Conservation (phyloP, 2,797 vertebrate genomes). For the Siniperca scherzeri region DNA sequence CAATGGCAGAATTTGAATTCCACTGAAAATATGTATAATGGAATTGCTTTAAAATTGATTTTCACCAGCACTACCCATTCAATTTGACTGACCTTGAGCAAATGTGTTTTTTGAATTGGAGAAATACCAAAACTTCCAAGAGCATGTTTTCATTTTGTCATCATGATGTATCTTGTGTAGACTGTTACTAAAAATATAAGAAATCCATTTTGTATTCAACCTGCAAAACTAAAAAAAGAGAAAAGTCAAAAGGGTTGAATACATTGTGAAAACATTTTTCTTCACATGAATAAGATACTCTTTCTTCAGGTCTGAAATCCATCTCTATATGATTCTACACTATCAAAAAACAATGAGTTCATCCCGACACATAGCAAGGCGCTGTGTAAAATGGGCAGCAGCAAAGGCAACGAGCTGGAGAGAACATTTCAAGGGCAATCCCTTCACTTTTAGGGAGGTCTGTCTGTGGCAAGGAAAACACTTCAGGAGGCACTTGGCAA, state of each 20-base stretch:
- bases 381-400: slow-evolving; percentile 34
- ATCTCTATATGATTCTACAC: slow-evolving; percentile 24
- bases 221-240: neutral
- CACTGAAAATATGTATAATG: slow-evolving; percentile 8
- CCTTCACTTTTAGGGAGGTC: slow-evolving; percentile 69
- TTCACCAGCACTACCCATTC: slow-evolving; percentile 4
- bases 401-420: slow-evolving; percentile 43
- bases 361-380: slow-evolving; percentile 8
- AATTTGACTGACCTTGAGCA: slow-evolving; percentile 33
- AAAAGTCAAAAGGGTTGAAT: slow-evolving; percentile 8
- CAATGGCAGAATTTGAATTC: slow-evolving; percentile 29
- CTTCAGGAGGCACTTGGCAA: slow-evolving; percentile 73
- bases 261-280: slow-evolving; percentile 9
- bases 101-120: slow-evolving; percentile 21
- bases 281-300: slow-evolving; percentile 18
- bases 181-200: neutral
- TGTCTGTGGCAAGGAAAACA: slow-evolving; percentile 68
- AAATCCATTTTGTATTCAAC: slow-evolving; percentile 26
- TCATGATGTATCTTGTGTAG: neutral
- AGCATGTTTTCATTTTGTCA: slow-evolving; percentile 21
- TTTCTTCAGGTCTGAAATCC: slow-evolving; percentile 14
- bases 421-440: slow-evolving; percentile 71
- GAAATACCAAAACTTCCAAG: slow-evolving; percentile 6
- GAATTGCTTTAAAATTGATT: slow-evolving; percentile 12
- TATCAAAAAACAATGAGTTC: slow-evolving; percentile 23